phyloP scores from a whole-genome alignment of 2,797 vertebrate species.

The Nannoperca australis region DNA sequence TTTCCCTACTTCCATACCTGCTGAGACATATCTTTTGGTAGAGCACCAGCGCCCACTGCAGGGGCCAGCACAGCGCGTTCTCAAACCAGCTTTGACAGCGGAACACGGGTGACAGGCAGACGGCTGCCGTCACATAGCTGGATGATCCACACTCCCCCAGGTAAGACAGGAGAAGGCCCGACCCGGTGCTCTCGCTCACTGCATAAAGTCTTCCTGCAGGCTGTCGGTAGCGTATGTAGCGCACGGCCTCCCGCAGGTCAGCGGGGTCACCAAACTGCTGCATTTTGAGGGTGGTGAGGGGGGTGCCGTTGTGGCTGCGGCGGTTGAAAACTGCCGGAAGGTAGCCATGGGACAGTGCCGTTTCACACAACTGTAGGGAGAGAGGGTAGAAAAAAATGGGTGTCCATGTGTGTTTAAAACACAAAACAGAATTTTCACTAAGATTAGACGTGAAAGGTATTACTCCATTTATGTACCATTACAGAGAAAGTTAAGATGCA shows the following conservation, averaged over 20 bases:
- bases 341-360: slow-evolving; percentile 86
- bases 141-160: slow-evolving; percentile 91
- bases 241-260: slow-evolving; percentile 87
- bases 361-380: slow-evolving; percentile 84
- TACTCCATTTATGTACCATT: not conserved
- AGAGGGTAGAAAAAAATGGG: not conserved
- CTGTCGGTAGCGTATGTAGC: slow-evolving; percentile 87
- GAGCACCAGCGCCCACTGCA: slow-evolving; percentile 82
- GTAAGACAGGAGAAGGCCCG: slow-evolving; percentile 89
- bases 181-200: slow-evolving; percentile 88
- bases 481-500: too few relatives aligned
- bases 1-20: slow-evolving; percentile 78
- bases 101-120: slow-evolving; percentile 89
- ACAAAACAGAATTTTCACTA: not conserved
- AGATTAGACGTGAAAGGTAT: not conserved
- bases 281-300: slow-evolving; percentile 86
- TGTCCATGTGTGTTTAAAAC: too few relatives aligned
- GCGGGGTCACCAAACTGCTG: slow-evolving; percentile 90
- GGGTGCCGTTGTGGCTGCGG: slow-evolving; percentile 87
- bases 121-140: slow-evolving; percentile 88
- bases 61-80: slow-evolving; percentile 82
- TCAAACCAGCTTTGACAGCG: slow-evolving; percentile 90
- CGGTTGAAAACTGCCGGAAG: slow-evolving; percentile 90
- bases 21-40: slow-evolving; percentile 89
- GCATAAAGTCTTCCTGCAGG: slow-evolving; percentile 86